Conservation (phyloP, 2,113 vertebrate genomes). For the Amblyornis subalaris region DNA sequence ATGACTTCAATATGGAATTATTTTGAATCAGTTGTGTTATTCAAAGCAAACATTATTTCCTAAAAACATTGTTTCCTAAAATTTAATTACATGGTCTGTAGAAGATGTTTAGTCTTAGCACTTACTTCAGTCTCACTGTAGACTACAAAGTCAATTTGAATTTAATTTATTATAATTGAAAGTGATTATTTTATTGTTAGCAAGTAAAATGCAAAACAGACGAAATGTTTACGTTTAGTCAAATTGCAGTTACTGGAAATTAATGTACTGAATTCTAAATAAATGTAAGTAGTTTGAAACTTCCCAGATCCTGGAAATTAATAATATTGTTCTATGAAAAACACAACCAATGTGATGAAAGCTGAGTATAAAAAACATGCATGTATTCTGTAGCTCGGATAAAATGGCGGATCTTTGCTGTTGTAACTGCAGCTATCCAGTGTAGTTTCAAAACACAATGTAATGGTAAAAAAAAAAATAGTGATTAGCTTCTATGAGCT, state of each 20-base stretch:
- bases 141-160: background rate
- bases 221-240: background rate
- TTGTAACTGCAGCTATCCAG: background rate
- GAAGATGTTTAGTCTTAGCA: background rate
- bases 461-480: background rate
- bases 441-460: background rate
- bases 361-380: background rate
- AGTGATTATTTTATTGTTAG: background rate
- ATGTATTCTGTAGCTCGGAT: background rate
- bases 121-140: background rate
- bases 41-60: background rate
- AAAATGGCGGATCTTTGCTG: background rate
- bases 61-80: background rate
- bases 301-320: background rate
- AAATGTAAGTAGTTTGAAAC: background rate
- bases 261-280: background rate
- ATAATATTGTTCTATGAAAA: background rate
- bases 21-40: background rate
- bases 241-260: background rate
- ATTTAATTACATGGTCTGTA: background rate
- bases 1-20: background rate
- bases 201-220: background rate
- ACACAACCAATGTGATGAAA: background rate
- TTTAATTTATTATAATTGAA: background rate
- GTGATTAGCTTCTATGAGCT: background rate